These are phyloP conservation scores for Theropithecus gelada DNA, from an alignment of 2,113 vertebrate genomes.

Conservation along the genomic window DNA sequence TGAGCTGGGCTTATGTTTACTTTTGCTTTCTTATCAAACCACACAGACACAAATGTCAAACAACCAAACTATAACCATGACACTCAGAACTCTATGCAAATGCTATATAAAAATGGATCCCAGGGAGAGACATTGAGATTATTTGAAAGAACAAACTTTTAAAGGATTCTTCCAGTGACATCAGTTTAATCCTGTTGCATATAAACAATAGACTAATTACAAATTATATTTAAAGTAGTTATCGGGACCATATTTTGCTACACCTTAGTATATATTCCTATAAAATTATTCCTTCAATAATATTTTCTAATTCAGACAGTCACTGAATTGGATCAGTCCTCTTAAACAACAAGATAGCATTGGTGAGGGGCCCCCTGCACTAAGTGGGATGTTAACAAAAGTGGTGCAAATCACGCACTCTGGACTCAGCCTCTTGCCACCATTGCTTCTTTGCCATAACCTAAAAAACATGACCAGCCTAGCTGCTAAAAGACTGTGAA, in stretches of 20 bases:
- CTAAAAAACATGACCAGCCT: background rate
- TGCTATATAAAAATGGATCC: background rate
- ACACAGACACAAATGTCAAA: background rate
- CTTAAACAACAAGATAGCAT: background rate
- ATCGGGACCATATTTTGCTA: background rate
- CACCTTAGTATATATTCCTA: background rate
- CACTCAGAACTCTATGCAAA: background rate
- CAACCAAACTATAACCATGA: background rate
- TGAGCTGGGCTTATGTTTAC: background rate
- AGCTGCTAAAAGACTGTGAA: background rate
- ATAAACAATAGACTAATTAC: background rate
- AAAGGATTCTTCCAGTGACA: background rate
- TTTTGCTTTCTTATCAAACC: conserved; percentile 34
- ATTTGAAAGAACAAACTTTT: background rate
- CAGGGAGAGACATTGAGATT: background rate
- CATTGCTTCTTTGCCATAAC: background rate
- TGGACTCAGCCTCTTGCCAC: background rate
- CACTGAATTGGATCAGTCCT: background rate
- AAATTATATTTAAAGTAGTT: background rate
- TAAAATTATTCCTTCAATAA: background rate
- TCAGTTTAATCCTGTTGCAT: background rate
- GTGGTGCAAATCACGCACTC: background rate
- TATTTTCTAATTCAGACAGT: background rate
- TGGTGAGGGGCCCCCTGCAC: background rate
- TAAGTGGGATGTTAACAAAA: conserved; percentile 7